Evolutionary conservation across 2,113 vertebrate genomes (phyloP), one percentile per base, ranked within the genome.

Genomic region (Hemiscyllium ocellatum): DNA sequence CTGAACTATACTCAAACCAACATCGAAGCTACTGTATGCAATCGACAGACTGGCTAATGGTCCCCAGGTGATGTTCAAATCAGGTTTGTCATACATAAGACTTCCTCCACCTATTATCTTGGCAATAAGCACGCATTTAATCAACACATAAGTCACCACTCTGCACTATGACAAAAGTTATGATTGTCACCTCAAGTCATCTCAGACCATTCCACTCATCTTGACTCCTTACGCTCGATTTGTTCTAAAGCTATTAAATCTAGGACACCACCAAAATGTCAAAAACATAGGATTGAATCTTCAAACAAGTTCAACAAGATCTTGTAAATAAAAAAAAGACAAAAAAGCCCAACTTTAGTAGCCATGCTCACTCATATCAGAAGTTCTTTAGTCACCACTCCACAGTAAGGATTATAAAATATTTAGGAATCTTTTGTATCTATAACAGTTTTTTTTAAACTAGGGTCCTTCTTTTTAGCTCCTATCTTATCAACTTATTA

Each of bases 141-240:
- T 66, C 61, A 93, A 93, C 89, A 93, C 7, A 93, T 19, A 15
- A 93, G 61, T 61, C 29, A 93, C 61, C 66, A 33, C 37, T 66
- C 89, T 66, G 89, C 61, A 93, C 33, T 37, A 42, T 93, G 89
- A 93, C 89, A 66, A 68, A 93, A 66, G 89, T 66, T 65, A 68
- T 93, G 61, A 93, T 93, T 93, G 66, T 42, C 66, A 33, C 89
- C 89, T 93, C n/a, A 93, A 93, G 89, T 68, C 89, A 68, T 33
- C 61, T 93, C 89, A 93, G 89, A 93, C 89, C 89, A 68, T 93
- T 68, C n/a, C 61, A 93, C 89, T 93, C 33, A n/a, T 93, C 89
- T 93, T 65, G 65, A 66, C 33, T 66, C 89, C 80, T 83, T 42
- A 19, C 33, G 0, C 33, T 20, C 20, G 61, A 37, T 37, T 19